Evolutionary conservation across 2,888 invertebrate species (phyloP), one percentile per base, ranked within the genome.

Genomic region (Lasioglossum zephyrum): DNA sequence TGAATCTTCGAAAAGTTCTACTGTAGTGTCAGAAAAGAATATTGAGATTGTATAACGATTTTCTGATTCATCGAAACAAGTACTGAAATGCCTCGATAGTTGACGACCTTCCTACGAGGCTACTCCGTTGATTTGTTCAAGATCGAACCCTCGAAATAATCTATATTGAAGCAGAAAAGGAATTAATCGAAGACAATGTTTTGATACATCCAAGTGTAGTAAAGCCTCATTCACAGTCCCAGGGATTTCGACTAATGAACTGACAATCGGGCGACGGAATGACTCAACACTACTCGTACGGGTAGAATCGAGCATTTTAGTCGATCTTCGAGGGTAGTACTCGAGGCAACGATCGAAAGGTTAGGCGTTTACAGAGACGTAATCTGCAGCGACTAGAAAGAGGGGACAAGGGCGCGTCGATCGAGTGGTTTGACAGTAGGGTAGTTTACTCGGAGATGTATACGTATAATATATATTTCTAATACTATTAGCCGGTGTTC

Each of bases 401-500:
- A 69, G 77, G 81, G 60, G 80, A 66, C 60, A 82, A 83, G 86
- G 87, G 84, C 87, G 83, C 69, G 80, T 84, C 85, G 87, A 91
- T 91, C 91, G 91, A 91, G 90, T 91, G 90, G 87, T 91, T 90
- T 83, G 87, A 82, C 85, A 81, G 81, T 75, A 84, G 91, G 90
- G 91, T 87, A 80, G 91, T 89, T 90, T 76, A 78, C 77, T 53
- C 79, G 47, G 47, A 66, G 31, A 82, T 36, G 77, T 57, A 86
- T 83, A 82, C 86, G 87, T 93, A 93, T 94, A 93, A 88, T 93
- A 93, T 94, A 93, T 91, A 93, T 93, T 94, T 94, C 94, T 95
- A 95, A 95, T 95, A 93, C 94, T 94, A 95, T 95, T 95, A 95
- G 93, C 89, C 92, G 93, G 95, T 95, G 94, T 95, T 94, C 94